Base-by-base conservation (phyloP, 2,797 vertebrate species). In the Eutrigla gurnardus region DNA sequence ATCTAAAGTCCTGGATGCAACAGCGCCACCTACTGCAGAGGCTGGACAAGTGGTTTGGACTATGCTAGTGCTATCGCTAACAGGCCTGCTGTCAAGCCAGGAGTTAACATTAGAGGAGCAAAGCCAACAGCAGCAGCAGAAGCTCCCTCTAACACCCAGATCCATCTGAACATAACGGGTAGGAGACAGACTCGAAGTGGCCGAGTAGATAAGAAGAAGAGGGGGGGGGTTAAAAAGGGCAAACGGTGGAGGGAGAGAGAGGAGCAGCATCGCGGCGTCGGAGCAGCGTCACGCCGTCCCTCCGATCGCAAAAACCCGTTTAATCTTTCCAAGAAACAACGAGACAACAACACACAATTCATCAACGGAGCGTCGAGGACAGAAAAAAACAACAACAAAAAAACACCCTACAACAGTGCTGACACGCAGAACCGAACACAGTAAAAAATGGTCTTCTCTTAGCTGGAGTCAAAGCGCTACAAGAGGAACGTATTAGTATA, bases 401-500 rank as follows among this genome's bases (percentile, higher is more conserved):
- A 49, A 18, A 49, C 25, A 25, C 25, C 4, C 77, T 58, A 77
- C 85, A 92, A 90, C 88, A 88, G 65, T 88, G 93, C 94, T 94
- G 93, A 95, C 92, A 89, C 45, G 82, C 91, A 91, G 82, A 92
- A 93, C 78, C 75, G 77, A 87, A 67, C 57, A 36, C 74, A 60
- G 83, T 93, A 94, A 95, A 92, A 91, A 93, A 94, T 91, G 72
- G 75, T 53, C 80, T 83, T 83, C 76, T 90, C 81, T 73, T 90
- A 54, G 80, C 85, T 87, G 87, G 88, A 92, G 76, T 87, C 84
- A 89, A 86, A 86, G 88, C 83, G 63, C 87, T 83, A 89, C 91
- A 89, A 91, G 88, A 86, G 85, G 82, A 88, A 92, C 88, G 90
- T 93, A 95, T 95, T 96, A 96, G 93, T 95, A 94, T 94, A 96